Evolutionary conservation across 1,140 invertebrate species (phyloP).

Genomic region (Calephelis virginiensis): DNA sequence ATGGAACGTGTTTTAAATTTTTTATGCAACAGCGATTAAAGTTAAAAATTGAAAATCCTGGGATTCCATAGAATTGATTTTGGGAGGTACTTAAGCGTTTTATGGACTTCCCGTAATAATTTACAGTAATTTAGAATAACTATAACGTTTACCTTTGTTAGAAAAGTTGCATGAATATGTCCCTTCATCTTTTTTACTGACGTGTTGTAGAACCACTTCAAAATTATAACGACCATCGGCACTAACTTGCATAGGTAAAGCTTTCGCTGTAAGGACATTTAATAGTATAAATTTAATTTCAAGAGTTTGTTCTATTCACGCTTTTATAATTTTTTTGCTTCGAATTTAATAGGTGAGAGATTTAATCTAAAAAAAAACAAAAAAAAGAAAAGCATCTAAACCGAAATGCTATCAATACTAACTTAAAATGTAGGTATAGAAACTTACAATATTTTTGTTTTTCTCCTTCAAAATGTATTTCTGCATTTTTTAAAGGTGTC

Average conservation of each 20-base stretch:
- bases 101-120: no score
- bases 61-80: no score
- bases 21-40: no score
- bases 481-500: slow-evolving; percentile 28
- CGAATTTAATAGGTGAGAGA: no score
- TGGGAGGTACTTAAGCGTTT: no score
- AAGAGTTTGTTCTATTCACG: no score
- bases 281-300: background rate
- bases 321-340: no score
- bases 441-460: slow-evolving; percentile 34
- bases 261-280: slow-evolving; percentile 30
- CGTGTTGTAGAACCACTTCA: slow-evolving; percentile 41
- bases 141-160: slow-evolving; percentile 52
- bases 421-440: no score
- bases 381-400: no score
- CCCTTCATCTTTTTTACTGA: slow-evolving; percentile 44
- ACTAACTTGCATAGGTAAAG: slow-evolving; percentile 36
- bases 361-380: no score
- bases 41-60: no score
- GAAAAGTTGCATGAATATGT: slow-evolving; percentile 52
- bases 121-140: background rate
- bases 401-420: background rate
- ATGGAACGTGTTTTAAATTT: no score
- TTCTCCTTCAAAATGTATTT: background rate
- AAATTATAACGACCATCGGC: slow-evolving; percentile 43